These are phyloP conservation scores for Chrysodeixis includens DNA, from an alignment of 2,888 invertebrate genomes.

Conservation along the genomic window DNA sequence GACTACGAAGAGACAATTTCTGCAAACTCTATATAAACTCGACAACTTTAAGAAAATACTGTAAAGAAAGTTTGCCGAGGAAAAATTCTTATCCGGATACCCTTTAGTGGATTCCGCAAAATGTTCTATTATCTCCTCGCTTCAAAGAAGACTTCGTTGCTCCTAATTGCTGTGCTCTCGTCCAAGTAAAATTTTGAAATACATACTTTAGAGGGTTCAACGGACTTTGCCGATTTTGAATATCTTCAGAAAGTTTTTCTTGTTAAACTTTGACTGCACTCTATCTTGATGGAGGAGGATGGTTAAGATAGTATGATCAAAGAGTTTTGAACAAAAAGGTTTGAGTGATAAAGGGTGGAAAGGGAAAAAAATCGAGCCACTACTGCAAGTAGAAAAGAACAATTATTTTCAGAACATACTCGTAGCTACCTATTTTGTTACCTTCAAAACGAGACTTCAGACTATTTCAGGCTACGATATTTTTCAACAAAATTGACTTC, in stretches of 20 bases:
- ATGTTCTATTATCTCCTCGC: slow-evolving; percentile 47
- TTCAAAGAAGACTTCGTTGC: slow-evolving; percentile 39
- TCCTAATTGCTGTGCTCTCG: slow-evolving; percentile 42
- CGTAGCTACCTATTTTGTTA: too few species aligned
- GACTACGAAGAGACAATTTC: slow-evolving; percentile 24
- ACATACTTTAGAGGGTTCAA: slow-evolving; percentile 33
- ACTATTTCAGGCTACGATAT: too few species aligned
- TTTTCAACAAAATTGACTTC: too few species aligned
- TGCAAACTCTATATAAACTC: slow-evolving; percentile 26
- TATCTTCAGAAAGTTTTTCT: slow-evolving; percentile 18
- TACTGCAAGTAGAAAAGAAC: too few species aligned
- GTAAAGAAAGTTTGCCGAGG: slow-evolving; percentile 37
- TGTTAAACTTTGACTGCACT: slow-evolving; percentile 14
- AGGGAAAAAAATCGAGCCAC: background rate
- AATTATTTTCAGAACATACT: too few species aligned
- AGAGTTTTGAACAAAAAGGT: slow-evolving; percentile 1
- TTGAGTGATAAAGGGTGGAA: background rate
- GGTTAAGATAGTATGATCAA: background rate
- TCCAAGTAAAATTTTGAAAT: slow-evolving; percentile 27
- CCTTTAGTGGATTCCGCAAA: slow-evolving; percentile 37
- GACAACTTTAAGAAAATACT: slow-evolving; percentile 46
- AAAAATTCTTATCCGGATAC: slow-evolving; percentile 50
- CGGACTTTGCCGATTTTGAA: slow-evolving; percentile 24
- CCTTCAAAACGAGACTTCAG: too few species aligned
- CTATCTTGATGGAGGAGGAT: slow-evolving; percentile 22